Percentiles rank a stretch among this genome's conserved stretches.
Evolutionary conservation across 2,888 invertebrate genomes (phyloP).

Genomic region (Lasioglossum villosulum): DNA sequence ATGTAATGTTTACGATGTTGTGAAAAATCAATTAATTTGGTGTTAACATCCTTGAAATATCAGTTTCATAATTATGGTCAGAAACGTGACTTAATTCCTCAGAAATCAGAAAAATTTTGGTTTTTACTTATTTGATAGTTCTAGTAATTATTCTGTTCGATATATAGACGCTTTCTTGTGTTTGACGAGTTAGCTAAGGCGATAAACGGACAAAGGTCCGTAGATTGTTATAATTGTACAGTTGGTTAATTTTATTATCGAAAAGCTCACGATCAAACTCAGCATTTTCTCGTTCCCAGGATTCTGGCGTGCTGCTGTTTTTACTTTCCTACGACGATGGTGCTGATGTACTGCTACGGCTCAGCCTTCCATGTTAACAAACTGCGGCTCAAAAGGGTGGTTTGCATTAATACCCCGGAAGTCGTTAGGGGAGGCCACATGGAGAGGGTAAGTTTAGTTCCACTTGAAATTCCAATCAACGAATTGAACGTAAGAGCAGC

Average conservation of each 20-base stretch:
- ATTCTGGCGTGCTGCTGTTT: constrained; percentile 94
- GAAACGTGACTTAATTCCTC: too few relatives aligned
- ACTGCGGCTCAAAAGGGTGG: constrained; percentile 88
- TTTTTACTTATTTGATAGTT: neutral
- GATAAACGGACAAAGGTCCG: neutral
- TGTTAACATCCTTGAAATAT: too few relatives aligned
- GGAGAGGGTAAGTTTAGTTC: constrained; percentile 84
- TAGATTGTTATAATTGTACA: neutral
- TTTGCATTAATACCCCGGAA: constrained; percentile 85
- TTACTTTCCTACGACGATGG: constrained; percentile 96
- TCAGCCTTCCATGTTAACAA: constrained; percentile 96
- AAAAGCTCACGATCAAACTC: constrained; percentile 9
- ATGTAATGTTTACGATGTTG: too few relatives aligned
- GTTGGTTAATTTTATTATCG: neutral
- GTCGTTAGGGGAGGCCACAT: constrained; percentile 85
- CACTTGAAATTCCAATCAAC: constrained; percentile 34
- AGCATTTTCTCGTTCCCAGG: constrained; percentile 85
- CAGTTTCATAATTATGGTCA: too few relatives aligned
- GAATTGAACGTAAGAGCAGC: constrained; percentile 27
- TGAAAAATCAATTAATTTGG: too few relatives aligned
- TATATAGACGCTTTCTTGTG: neutral
- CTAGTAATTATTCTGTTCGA: neutral
- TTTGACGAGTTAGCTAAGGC: too few relatives aligned
- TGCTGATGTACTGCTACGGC: constrained; percentile 96
- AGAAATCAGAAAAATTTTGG: too few relatives aligned